Evolutionary conservation across 64 coral and sea anemone genomes (phyloP), one percentile per base, ranked within the genome.

Genomic region (Trachythela sp.): DNA sequence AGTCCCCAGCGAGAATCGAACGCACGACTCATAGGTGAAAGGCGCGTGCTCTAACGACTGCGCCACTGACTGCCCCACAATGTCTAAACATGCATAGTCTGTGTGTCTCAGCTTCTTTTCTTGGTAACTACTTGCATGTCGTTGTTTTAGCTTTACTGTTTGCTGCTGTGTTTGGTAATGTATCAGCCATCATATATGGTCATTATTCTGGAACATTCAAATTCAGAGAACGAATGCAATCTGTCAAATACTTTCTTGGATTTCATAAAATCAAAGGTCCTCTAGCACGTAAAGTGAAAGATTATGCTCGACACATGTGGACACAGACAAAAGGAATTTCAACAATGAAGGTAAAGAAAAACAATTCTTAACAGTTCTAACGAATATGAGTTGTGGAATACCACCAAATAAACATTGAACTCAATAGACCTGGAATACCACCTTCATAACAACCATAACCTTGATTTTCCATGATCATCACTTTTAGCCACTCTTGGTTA

Each of bases 191-290:
- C 41, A 95, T 99, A 64, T 94, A 99, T 86, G 96, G 96, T 14
- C 96, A 99, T 84, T 99, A 99, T 84, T 99, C 96, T 26, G 94
- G 96, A 64, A 99, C 94, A 56, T 99, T 99, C 87, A 94, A 94
- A 4, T 99, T 95, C 77, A 58, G 96, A 56, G 94, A 99, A 68
- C 91, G 94, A 85, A 90, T 93, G 48, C 94, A 94, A 27, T 88
- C 90, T 24, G 94, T 99, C 36, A 99, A 99, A 36, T 91, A 99
- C 35, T 99, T 99, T 50, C 86, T 99, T 85, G 90, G 84, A 51
- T 99, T 92, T 91, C 92, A 93, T 70, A 99, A 93, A 89, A 93
- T 99, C 40, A 91, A 93, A 68, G 94, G 92, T 85, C 96, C 96
- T 41, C 89, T 99, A 48, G 93, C 96, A 6, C 88, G 96, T 39